Percentiles rank a stretch among this genome's conserved stretches.
Conservation (phyloP, 2,113 vertebrate species). For the Gracilinanus agilis region DNA sequence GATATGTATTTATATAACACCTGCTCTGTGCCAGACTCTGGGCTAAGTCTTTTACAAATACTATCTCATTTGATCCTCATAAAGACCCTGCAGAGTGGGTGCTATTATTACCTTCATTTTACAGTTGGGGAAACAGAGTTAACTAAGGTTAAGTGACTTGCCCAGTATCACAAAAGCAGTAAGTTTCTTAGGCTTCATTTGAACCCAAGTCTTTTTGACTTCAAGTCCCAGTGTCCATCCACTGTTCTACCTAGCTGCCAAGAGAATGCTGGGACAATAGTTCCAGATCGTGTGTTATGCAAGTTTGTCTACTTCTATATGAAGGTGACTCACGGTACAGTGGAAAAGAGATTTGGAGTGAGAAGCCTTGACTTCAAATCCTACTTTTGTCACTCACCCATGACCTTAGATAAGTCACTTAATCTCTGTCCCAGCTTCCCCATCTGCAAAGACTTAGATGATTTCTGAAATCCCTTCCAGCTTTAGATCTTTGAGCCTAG, state of each 20-base stretch:
- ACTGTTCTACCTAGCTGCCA: neutral
- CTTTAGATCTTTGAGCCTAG: neutral
- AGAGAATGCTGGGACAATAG: neutral
- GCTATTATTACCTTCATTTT: neutral
- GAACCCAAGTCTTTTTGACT: neutral
- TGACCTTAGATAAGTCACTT: neutral
- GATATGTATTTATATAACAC: neutral
- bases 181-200: neutral
- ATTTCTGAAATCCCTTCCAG: neutral
- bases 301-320: neutral
- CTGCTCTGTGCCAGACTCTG: neutral
- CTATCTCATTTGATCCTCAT: neutral
- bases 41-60: neutral
- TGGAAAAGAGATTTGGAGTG: neutral
- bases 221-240: neutral
- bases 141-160: neutral
- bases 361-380: neutral
- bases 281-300: neutral
- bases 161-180: neutral
- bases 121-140: neutral
- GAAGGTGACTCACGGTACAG: neutral
- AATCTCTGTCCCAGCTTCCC: neutral
- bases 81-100: neutral
- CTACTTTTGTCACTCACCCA: neutral
- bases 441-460: neutral